phyloP scores from a whole-genome alignment of 2,113 vertebrate species.

The Coptodon rendalli region DNA sequence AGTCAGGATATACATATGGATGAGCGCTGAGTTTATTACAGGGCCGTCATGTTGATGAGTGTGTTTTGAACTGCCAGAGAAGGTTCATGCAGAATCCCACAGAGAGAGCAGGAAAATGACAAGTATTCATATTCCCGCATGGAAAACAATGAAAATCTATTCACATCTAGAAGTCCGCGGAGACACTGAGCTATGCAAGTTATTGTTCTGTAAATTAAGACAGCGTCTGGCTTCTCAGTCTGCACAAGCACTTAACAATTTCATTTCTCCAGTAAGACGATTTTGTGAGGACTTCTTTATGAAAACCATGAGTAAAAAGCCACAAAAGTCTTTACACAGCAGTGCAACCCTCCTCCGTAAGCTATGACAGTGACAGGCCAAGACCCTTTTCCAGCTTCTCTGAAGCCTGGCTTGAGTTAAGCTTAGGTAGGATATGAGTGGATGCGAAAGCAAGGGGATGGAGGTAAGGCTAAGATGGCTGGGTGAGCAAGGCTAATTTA shows the following conservation, averaged over 20 bases:
- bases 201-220: background rate
- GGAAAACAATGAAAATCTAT: slow-evolving; percentile 13
- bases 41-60: background rate
- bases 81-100: background rate
- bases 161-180: background rate
- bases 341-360: background rate
- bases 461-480: background rate
- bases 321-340: background rate
- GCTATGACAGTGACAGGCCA: background rate
- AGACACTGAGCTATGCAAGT: background rate
- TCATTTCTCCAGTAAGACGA: background rate
- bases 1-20: background rate
- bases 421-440: background rate
- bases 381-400: background rate
- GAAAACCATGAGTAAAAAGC: background rate
- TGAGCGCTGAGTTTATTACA: background rate
- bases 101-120: background rate
- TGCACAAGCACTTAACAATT: background rate
- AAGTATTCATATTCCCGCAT: background rate
- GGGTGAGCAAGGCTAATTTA: slow-evolving; percentile 11
- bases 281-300: background rate
- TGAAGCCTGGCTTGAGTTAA: background rate
- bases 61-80: background rate
- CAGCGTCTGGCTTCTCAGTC: background rate
- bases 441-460: background rate